Conservation (phyloP, 35 echinoderm and acorn worm genomes). For the Ptychodera flava region DNA sequence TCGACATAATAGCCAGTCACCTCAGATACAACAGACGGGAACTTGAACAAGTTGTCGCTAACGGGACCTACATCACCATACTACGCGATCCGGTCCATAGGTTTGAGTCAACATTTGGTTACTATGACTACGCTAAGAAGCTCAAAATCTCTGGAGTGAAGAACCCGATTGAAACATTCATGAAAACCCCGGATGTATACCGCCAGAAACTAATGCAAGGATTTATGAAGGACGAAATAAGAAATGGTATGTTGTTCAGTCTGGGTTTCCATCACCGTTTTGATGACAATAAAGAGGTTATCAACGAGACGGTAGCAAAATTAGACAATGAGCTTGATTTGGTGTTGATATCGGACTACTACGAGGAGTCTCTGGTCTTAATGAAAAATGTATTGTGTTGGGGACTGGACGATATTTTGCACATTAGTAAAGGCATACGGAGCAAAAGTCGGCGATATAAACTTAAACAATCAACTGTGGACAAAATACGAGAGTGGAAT, state of each 20-base stretch:
- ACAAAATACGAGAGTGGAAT: slow-evolving; percentile 3
- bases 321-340: slow-evolving; percentile 66
- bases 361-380: slow-evolving; percentile 72
- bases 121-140: not conserved
- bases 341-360: slow-evolving; percentile 78
- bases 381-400: slow-evolving; percentile 71
- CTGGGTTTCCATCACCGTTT: slow-evolving; percentile 49
- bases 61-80: slow-evolving; percentile 20
- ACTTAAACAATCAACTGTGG: not conserved
- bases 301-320: slow-evolving; percentile 43
- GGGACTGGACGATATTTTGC: slow-evolving; percentile 74
- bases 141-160: not conserved
- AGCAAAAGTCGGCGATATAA: not conserved
- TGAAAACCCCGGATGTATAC: not conserved
- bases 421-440: slow-evolving; percentile 22
- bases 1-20: slow-evolving; percentile 22
- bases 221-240: not conserved
- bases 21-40: slow-evolving; percentile 1
- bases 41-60: slow-evolving; percentile 9
- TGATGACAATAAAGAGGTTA: slow-evolving; percentile 26
- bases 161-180: not conserved
- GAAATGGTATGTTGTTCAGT: slow-evolving; percentile 64
- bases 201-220: not conserved
- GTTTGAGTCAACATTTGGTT: slow-evolving; percentile 29
- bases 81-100: slow-evolving; percentile 31